phyloP scores from a whole-genome alignment of 2,113 vertebrate genomes.

The Gadus chalcogrammus region DNA sequence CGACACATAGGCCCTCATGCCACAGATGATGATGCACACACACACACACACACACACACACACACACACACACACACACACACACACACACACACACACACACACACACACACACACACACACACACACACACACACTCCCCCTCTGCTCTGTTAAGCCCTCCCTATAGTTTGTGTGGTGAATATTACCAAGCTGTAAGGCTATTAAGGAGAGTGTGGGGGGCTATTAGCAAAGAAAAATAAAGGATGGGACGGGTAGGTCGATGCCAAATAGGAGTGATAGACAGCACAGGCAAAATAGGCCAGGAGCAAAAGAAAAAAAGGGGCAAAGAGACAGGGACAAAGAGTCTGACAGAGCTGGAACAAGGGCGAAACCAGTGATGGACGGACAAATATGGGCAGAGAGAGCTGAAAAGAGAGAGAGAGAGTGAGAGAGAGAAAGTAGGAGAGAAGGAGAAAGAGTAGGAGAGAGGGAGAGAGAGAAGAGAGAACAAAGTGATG shows the following conservation, averaged over 20 bases:
- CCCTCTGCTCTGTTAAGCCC: slow-evolving; percentile 64
- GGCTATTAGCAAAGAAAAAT: slow-evolving; percentile 13
- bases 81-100: slow-evolving; percentile 1
- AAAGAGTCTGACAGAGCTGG: slow-evolving; percentile 23
- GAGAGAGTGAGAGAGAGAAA: slow-evolving; percentile 29
- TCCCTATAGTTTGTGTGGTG: slow-evolving; percentile 64
- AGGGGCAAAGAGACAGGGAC: background rate
- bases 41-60: slow-evolving; percentile 27
- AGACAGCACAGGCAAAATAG: background rate
- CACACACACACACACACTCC: slow-evolving; percentile 36
- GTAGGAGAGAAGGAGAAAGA: slow-evolving; percentile 5
- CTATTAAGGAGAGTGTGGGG: background rate
- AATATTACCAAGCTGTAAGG: slow-evolving; percentile 39
- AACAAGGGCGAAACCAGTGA: slow-evolving; percentile 13
- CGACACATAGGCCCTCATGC: slow-evolving; percentile 60
- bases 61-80: no score
- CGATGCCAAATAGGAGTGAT: background rate
- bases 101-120: no score
- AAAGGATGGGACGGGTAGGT: background rate
- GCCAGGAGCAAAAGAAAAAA: background rate
- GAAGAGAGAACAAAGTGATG: background rate
- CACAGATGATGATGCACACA: slow-evolving; percentile 53
- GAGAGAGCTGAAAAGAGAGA: slow-evolving; percentile 21
- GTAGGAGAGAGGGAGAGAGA: background rate
- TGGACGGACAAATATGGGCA: background rate